Base-by-base conservation (phyloP, 53 echinoderm and acorn worm species). In the Actinopyga echinites region DNA sequence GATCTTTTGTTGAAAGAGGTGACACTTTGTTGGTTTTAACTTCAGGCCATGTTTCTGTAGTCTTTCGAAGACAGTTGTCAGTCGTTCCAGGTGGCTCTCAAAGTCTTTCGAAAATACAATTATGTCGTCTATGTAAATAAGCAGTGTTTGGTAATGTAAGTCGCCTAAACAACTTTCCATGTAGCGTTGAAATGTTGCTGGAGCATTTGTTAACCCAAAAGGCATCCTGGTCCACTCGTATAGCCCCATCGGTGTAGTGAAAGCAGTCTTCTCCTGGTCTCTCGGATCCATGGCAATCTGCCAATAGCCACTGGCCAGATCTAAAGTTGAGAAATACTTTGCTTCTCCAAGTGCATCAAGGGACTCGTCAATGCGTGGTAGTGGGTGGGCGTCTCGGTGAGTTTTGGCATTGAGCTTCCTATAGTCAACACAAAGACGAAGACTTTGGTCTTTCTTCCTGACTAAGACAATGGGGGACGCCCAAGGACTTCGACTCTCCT, bases 91-190 rank as follows among this genome's bases (percentile, higher is more conserved):
- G n/a, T 73, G 77, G n/a, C n/a, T n/a, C n/a, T n/a, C n/a, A n/a
- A n/a, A n/a, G n/a, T n/a, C n/a, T n/a, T n/a, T n/a, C n/a, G 91
- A 91, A 58, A 78, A 87, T 8, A 87, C 61, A 8, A 83, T 86
- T n/a, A 90, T 83, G 75, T 91, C 87, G 55, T 91, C 91, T 17
- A 88, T 15, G 49, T 91, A 91, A 26, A 91, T 56, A 0, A 88
- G 42, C 7, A 80, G 28, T 11, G 85, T 85, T 9, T 85, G 79
- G 26, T 85, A 85, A 22, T 85, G 80, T 19, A 67, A 52, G 32
- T 85, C 85, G 0, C 89, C 85, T 15, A 85, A 32, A 49, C 85
- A 85, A 4, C 79, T 38, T 43, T 85, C 23, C 85, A 89, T 82
- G 15, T 69, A 9, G 4, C 58, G 4, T 58, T 58, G 58, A 58